These are phyloP conservation scores for Ailuropoda melanoleuca DNA, from an alignment of 2,113 vertebrate species.

Conservation along the genomic window DNA sequence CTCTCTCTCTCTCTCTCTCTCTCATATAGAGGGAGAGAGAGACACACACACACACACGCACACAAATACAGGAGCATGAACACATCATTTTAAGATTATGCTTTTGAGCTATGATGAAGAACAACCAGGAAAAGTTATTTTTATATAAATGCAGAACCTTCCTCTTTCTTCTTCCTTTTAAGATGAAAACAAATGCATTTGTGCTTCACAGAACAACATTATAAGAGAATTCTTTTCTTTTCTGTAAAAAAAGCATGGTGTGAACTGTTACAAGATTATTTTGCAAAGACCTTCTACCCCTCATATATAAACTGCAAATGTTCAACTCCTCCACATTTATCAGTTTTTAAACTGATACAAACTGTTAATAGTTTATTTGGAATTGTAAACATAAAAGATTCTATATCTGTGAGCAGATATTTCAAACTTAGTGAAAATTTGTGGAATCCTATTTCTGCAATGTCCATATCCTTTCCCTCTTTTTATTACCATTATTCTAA, in stretches of 20 bases:
- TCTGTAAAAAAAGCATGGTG: background rate
- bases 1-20: background rate
- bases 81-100: background rate
- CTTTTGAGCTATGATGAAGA: background rate
- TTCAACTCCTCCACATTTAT: background rate
- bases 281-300: background rate
- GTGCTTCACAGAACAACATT: background rate
- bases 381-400: background rate
- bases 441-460: background rate
- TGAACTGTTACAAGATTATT: background rate
- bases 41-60: too few relatives aligned
- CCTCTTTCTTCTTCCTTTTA: background rate
- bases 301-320: background rate
- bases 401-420: background rate
- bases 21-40: too few relatives aligned
- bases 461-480: background rate
- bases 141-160: background rate
- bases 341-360: background rate
- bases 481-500: background rate
- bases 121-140: background rate
- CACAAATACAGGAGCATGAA: background rate
- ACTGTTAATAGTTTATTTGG: background rate
- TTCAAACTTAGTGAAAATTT: background rate
- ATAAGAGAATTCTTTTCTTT: background rate
- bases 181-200: constrained; percentile 18